Evolutionary conservation across 1,140 invertebrate genomes (phyloP), one percentile per base, ranked within the genome.

Genomic region (Holotrichia oblita): DNA sequence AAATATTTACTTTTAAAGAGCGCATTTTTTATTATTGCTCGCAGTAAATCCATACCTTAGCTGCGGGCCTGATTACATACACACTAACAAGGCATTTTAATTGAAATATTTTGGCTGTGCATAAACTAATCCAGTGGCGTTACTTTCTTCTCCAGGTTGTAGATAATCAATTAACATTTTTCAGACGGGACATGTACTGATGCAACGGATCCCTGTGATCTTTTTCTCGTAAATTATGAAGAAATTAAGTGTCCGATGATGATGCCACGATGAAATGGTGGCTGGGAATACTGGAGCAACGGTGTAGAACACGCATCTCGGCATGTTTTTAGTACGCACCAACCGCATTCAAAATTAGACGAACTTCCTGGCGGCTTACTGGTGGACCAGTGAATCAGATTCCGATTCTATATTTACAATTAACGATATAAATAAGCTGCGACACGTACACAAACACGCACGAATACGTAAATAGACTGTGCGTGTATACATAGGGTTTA

Each of bases 301-400:
- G 17, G 24, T 9, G n/a, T n/a, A n/a, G 6, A 42, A 48, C 44
- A 3, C 44, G 61, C 61, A 64, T 64, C 61, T 14, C 61, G 24
- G 24, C 24, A 22, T 64, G 61, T 64, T 22, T 64, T 22, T 64
- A 64, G 9, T 22, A 64, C 61, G 44, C 44, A 48, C 44, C n/a
- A n/a, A n/a, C n/a, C 44, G 12, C 44, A 48, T 48, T 48, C 44
- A 48, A 48, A 48, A 48, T 48, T 48, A 48, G 44, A 48, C 44
- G 44, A 48, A 64, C 61, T 64, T 64, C 61, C 61, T 64, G 61
- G 61, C 61, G 61, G 61, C 20, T 20, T 22, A 27, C 61, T 64
- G 61, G 61, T 64, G 17, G 61, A 64, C 61, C 61, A 64, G 61
- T 64, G 61, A 64, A 64, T 64, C 61, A 64, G 61, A 64, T 64